A percentile compares a stretch with the other conserved stretches of the same genome.
phyloP scores from a whole-genome alignment of 2,113 vertebrate species.

The Chinchilla lanigera region DNA sequence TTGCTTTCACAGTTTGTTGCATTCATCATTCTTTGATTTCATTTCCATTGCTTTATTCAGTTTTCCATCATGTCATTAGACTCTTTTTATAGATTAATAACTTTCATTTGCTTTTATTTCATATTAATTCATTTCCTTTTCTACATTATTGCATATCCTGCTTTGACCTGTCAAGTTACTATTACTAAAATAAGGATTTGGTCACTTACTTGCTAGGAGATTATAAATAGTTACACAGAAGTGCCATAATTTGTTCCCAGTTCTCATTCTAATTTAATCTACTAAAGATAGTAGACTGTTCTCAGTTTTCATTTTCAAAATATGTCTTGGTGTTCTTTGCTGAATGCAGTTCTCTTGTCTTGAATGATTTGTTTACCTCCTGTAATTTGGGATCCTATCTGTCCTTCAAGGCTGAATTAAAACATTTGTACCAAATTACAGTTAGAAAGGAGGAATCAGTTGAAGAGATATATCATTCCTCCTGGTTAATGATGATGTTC shows the following conservation, averaged over 20 bases:
- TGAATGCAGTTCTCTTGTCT: neutral
- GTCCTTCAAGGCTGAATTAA: neutral
- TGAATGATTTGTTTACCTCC: constrained; percentile 18
- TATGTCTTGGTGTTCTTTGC: neutral
- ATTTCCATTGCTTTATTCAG: neutral
- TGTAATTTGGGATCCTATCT: neutral
- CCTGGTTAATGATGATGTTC: neutral
- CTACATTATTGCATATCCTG: constrained; percentile 3
- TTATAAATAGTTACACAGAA: constrained; percentile 4
- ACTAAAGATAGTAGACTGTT: neutral
- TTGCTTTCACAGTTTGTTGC: neutral
- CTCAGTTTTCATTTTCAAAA: neutral
- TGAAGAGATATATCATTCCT: neutral
- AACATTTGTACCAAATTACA: neutral
- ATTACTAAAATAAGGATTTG: constrained; percentile 49
- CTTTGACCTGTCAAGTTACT: constrained; percentile 7
- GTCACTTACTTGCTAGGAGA: constrained; percentile 34
- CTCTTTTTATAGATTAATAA: constrained; percentile 28
- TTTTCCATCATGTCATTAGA: constrained; percentile 13
- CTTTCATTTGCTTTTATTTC: constrained; percentile 24
- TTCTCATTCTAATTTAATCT: constrained; percentile 10
- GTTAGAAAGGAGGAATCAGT: neutral
- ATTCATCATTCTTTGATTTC: neutral
- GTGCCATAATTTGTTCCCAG: neutral
- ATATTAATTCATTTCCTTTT: constrained; percentile 32